phyloP scores from a whole-genome alignment of 2,797 vertebrate genomes.

The Sebastes elongatus region DNA sequence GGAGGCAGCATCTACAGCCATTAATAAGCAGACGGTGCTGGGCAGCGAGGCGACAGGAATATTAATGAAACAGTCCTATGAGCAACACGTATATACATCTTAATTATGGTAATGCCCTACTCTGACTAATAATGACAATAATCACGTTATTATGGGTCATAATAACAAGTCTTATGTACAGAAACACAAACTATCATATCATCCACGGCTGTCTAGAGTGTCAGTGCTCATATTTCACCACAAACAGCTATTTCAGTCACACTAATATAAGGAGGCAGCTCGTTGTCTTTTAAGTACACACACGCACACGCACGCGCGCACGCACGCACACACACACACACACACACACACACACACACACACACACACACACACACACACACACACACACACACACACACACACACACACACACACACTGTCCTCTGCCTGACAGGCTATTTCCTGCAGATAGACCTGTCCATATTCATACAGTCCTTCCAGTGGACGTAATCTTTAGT shows the following conservation, averaged over 20 bases:
- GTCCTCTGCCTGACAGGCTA: conserved; percentile 45
- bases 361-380: not conserved
- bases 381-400: not conserved
- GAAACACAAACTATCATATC: not conserved
- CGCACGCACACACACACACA: not conserved
- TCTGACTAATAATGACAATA: conserved; percentile 30
- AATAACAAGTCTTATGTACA: not conserved
- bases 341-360: not conserved
- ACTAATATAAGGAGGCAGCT: conserved; percentile 33
- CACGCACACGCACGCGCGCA: too few relatives aligned
- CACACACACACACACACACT: not conserved
- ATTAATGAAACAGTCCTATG: not conserved
- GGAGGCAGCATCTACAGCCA: not conserved
- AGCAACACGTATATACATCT: not conserved
- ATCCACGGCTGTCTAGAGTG: not conserved
- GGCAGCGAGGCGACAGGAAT: not conserved
- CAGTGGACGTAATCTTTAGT: conserved; percentile 49
- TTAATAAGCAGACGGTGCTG: not conserved
- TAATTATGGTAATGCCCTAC: not conserved
- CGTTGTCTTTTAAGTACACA: conserved; percentile 29
- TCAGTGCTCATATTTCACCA: conserved; percentile 16
- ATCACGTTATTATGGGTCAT: not conserved
- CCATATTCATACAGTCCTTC: conserved; percentile 53
- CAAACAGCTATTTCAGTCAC: conserved; percentile 23
- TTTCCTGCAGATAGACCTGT: conserved; percentile 74